Evolutionary conservation across 1,140 invertebrate genomes (phyloP), one percentile per base, ranked within the genome.

Genomic region (Rhagoletis pomonella): DNA sequence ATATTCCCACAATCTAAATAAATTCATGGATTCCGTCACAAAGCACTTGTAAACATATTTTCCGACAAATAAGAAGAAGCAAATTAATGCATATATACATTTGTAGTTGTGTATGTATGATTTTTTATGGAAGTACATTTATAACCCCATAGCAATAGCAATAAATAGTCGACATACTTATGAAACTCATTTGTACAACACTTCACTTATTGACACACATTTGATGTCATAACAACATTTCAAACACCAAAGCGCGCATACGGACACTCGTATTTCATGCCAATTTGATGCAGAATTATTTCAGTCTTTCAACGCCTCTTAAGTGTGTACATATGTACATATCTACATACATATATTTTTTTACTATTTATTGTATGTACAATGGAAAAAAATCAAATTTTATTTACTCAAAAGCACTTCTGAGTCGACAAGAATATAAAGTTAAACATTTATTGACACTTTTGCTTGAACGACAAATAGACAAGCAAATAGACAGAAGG

Each of bases 131-230:
- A 73, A 9, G 44, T 42, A 55, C 10, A 50, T 81, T 81, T 47
- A 81, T 81, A 81, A 14, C 29, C 29, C 29, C 73, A n/a, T 47
- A 29, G 29, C 29, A 29, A 19, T 55, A 55, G 73, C 73, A 81
- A 47, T 81, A 81, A 81, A 81, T 81, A 81, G 73, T 55, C 17
- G 47, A 55, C 67, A 73, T 55, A 81, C 73, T 81, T 81, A 29
- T 29, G 29, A 29, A 81, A 81, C 73, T 81, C 73, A 81, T 81
- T 81, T 81, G 47, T 58, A 55, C 73, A 81, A 81, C 73, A 81
- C 73, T 81, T 58, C 73, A 81, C 73, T 81, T 81, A 81, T 81
- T 81, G 73, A 81, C 73, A 81, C 19, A 81, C 73, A 81, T 81
- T 81, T 58, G 47, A 10, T 81, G 73, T 9, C 73, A 29, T 47